Conservation (phyloP, 2,888 invertebrate genomes). For the Standfussiana lucernea region DNA sequence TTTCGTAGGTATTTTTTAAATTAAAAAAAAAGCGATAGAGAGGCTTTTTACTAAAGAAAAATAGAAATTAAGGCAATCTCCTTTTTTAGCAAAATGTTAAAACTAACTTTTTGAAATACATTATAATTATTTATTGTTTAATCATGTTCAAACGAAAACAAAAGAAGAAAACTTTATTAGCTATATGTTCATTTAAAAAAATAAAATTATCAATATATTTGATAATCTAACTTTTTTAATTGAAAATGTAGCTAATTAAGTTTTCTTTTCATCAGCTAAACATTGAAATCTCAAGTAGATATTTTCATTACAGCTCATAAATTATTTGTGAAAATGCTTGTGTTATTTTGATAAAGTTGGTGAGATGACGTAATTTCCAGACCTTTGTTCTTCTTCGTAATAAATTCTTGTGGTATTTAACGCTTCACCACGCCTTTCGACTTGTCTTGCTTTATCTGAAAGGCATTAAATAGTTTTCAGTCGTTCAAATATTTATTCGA, state of each 20-base stretch:
- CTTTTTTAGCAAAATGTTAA: background rate
- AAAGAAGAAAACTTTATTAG: too few species aligned
- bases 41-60: background rate
- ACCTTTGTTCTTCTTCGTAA: conserved; percentile 13
- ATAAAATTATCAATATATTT: too few species aligned
- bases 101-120: background rate
- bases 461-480: conserved; percentile 9
- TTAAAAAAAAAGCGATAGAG: background rate
- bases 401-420: conserved; percentile 32
- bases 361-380: background rate
- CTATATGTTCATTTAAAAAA: too few species aligned
- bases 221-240: background rate
- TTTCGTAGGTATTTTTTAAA: background rate
- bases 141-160: background rate
- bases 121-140: background rate
- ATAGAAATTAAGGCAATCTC: background rate
- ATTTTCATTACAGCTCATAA: background rate
- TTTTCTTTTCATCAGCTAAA: too few species aligned
- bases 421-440: conserved; percentile 1
- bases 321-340: background rate
- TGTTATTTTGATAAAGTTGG: conserved; percentile 4
- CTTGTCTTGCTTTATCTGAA: conserved; percentile 8
- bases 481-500: conserved; percentile 5
- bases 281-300: background rate
- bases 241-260: background rate